These are phyloP conservation scores for Phaenicophaeus curvirostris DNA, from an alignment of 2,797 vertebrate genomes.

Conservation along the genomic window DNA sequence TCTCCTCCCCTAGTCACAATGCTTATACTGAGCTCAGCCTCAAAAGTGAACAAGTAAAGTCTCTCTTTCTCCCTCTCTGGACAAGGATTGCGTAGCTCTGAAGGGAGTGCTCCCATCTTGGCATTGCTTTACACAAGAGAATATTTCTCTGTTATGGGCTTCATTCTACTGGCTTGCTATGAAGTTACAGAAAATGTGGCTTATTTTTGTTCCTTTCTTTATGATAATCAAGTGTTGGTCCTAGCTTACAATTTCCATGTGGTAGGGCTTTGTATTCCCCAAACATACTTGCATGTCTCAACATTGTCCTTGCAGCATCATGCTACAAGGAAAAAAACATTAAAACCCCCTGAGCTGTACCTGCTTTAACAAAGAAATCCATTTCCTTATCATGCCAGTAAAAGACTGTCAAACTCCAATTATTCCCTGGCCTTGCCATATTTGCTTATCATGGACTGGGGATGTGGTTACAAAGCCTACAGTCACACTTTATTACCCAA, in stretches of 20 bases:
- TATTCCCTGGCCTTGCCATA: background rate
- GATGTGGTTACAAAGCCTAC: background rate
- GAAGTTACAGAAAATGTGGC: background rate
- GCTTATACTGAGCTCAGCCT: background rate
- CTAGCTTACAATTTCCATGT: background rate
- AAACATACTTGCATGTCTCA: background rate
- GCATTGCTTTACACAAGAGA: background rate
- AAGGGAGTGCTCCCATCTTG: background rate
- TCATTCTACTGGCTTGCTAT: background rate
- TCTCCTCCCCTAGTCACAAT: background rate
- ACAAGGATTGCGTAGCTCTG: background rate
- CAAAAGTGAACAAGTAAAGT: background rate
- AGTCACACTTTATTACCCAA: background rate
- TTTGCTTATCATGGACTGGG: background rate
- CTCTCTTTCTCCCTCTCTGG: background rate
- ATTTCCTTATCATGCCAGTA: constrained; percentile 15
- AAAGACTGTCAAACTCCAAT: background rate
- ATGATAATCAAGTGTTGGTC: background rate
- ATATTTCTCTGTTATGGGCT: background rate
- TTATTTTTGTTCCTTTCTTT: background rate
- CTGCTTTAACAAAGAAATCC: constrained; percentile 5
- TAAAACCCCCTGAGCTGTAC: background rate
- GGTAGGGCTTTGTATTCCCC: background rate
- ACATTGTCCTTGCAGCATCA: background rate
- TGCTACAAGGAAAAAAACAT: background rate